These are phyloP conservation scores for Tychaedon coryphoeus DNA, from an alignment of 2,113 vertebrate genomes.

Conservation along the genomic window DNA sequence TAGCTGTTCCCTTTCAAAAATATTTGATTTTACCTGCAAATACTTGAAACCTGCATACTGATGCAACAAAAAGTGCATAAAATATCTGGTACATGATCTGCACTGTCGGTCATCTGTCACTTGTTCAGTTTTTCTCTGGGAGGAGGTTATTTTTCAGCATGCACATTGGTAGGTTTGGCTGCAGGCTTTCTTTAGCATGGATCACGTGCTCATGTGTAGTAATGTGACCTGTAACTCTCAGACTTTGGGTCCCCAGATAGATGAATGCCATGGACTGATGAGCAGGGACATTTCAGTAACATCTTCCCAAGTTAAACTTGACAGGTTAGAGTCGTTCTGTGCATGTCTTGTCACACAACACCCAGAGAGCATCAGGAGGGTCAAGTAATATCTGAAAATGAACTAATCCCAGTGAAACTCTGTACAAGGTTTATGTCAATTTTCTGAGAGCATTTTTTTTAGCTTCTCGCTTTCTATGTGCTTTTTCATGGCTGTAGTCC, in stretches of 20 bases:
- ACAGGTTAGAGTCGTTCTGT: not conserved
- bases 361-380: not conserved
- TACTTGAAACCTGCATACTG: not conserved
- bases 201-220: not conserved
- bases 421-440: not conserved
- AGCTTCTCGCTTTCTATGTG: not conserved
- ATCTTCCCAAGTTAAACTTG: constrained; percentile 25
- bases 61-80: not conserved
- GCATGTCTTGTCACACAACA: not conserved
- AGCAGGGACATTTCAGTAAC: constrained; percentile 4
- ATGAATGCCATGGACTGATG: constrained; percentile 13
- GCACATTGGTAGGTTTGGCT: not conserved
- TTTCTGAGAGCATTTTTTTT: not conserved
- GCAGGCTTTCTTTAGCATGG: not conserved
- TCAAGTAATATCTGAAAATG: not conserved
- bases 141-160: not conserved
- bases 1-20: not conserved
- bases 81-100: not conserved
- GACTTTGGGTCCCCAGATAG: constrained; percentile 1
- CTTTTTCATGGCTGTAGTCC: not conserved
- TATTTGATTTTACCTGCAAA: not conserved
- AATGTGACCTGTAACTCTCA: not conserved
- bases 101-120: not conserved
- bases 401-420: not conserved
- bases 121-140: not conserved